A percentile compares a stretch with the other conserved stretches of the same genome.
These are phyloP conservation scores for Magallana ariakensis DNA, from an alignment of 1,140 invertebrate species.

Conservation along the genomic window DNA sequence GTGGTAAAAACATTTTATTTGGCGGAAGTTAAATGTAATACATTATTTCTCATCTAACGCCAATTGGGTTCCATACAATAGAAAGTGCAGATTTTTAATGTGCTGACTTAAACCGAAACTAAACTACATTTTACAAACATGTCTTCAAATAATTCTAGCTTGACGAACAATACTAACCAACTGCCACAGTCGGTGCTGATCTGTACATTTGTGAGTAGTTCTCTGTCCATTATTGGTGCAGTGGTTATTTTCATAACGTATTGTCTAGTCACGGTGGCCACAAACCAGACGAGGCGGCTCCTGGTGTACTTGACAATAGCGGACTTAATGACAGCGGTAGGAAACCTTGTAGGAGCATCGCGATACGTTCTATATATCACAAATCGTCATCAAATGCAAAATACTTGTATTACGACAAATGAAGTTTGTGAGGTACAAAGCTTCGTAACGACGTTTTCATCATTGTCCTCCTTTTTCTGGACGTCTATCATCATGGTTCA, in stretches of 20 bases:
- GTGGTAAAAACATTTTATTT: too few relatives aligned
- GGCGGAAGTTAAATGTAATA: too few relatives aligned
- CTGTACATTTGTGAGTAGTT: constrained; percentile 6
- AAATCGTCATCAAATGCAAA: neutral
- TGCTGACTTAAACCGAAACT: constrained; percentile 18
- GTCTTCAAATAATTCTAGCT: neutral
- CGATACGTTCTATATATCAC: constrained; percentile 14
- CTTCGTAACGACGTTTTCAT: constrained; percentile 55
- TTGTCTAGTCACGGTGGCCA: constrained; percentile 9
- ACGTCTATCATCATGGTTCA: constrained; percentile 53
- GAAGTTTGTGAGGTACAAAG: constrained; percentile 42
- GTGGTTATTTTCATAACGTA: constrained; percentile 44
- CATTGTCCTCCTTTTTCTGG: constrained; percentile 59
- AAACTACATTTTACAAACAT: neutral
- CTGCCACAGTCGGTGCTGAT: neutral
- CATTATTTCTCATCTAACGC: too few relatives aligned
- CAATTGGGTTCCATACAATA: too few relatives aligned
- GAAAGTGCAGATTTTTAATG: too few relatives aligned
- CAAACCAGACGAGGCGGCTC: constrained; percentile 41
- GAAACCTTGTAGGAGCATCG: constrained; percentile 30
- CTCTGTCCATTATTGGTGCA: constrained; percentile 42
- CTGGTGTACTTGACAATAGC: constrained; percentile 46
- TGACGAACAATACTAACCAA: neutral
- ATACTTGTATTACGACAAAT: neutral
- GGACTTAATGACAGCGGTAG: constrained; percentile 33